Percentiles rank a stretch among this genome's conserved stretches.
Evolutionary conservation across 1,140 invertebrate species (phyloP).

Genomic region (Teleopsis dalmanni): DNA sequence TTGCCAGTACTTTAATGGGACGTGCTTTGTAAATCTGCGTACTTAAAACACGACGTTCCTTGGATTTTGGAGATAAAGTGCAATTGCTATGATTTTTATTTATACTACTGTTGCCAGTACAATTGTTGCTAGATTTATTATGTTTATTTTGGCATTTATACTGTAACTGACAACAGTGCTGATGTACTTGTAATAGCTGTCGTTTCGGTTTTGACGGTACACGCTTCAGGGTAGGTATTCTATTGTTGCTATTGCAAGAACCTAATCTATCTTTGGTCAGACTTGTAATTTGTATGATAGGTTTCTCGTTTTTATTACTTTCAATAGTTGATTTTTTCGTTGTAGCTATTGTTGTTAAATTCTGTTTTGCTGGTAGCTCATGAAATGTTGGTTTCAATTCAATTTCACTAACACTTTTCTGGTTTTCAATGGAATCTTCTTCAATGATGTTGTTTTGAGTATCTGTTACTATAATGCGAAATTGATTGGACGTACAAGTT

Average conservation of each 20-base stretch:
- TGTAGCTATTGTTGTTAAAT: no score
- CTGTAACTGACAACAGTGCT: conserved; percentile 6
- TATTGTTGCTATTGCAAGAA: background rate
- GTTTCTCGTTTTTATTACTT: background rate
- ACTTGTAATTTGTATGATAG: background rate
- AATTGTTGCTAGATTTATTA: background rate
- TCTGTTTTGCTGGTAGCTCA: no score
- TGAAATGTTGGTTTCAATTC: no score
- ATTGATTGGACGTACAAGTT: conserved; percentile 12
- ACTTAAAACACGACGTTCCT: conserved; percentile 31
- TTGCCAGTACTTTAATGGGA: conserved; percentile 32
- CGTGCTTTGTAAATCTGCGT: conserved; percentile 36
- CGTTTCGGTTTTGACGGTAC: conserved; percentile 13
- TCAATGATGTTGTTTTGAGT: conserved; percentile 38
- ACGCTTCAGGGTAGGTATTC: conserved; percentile 4
- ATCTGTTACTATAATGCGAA: conserved; percentile 40
- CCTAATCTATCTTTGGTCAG: background rate
- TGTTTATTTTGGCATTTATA: background rate
- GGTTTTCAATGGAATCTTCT: conserved; percentile 29
- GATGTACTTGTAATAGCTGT: conserved; percentile 2
- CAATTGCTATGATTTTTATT: conserved; percentile 1
- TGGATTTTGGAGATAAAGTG: conserved; percentile 19
- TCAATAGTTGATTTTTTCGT: background rate
- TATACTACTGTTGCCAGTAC: background rate
- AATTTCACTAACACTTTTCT: conserved; percentile 10